A percentile compares a stretch with the other conserved stretches of the same genome.
Evolutionary conservation across 2,113 vertebrate species (phyloP).

Genomic region (Hemichromis elongatus): DNA sequence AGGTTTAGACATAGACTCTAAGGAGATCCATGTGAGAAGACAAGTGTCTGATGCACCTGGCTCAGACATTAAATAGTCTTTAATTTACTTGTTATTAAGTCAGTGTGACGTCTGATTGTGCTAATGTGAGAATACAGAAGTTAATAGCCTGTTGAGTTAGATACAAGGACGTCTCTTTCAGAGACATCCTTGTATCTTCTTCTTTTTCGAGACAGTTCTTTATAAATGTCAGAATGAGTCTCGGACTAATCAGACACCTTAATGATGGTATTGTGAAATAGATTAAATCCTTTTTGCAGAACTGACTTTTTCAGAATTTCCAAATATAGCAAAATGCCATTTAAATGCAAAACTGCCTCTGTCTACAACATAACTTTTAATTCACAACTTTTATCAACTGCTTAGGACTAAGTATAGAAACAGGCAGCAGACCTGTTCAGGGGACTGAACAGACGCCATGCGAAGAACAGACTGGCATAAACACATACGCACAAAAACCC

Average conservation of each 20-base stretch:
- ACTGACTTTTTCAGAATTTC: not conserved
- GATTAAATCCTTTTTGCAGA: not conserved
- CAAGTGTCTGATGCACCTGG: not conserved
- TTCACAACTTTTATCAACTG: slow-evolving; percentile 1
- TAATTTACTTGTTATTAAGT: not conserved
- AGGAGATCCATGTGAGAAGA: not conserved
- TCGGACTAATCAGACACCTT: not conserved
- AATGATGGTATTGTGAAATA: not conserved
- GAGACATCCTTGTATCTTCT: not conserved
- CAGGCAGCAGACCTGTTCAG: slow-evolving; percentile 40
- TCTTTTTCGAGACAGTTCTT: not conserved
- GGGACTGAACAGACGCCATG: slow-evolving; percentile 35
- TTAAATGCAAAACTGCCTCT: not conserved
- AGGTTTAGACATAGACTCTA: not conserved
- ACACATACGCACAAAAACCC: not conserved
- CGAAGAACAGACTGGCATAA: slow-evolving; percentile 23
- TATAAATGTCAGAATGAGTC: not conserved
- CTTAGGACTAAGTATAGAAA: slow-evolving; percentile 47
- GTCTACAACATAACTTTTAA: not conserved
- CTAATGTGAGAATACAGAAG: not conserved
- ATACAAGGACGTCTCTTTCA: not conserved
- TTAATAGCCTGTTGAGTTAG: not conserved
- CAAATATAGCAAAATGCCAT: not conserved
- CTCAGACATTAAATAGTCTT: not conserved
- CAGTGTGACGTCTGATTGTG: not conserved